Evolutionary conservation across 1,140 invertebrate species (phyloP).

Genomic region (Tetramorium alpestre): DNA sequence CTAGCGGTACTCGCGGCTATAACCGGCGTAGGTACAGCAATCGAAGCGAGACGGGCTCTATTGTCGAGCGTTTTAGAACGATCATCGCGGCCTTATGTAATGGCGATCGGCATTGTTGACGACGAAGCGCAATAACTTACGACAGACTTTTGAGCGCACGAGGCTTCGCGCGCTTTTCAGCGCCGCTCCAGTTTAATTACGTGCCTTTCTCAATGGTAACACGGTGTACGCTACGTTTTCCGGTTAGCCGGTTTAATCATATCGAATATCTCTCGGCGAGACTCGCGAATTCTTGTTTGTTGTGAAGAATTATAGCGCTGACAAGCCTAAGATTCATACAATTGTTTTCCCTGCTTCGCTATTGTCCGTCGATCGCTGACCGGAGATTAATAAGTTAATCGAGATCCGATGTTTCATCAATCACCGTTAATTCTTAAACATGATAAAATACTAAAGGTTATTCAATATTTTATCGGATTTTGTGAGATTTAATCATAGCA

Average conservation of each 20-base stretch:
- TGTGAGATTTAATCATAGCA: no score
- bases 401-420: neutral
- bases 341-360: conserved; percentile 35
- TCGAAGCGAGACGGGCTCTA: conserved; percentile 58
- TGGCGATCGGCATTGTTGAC: conserved; percentile 68
- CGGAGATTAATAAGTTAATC: conserved; percentile 5
- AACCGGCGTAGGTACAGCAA: conserved; percentile 53
- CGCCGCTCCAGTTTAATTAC: conserved; percentile 73
- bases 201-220: conserved; percentile 50
- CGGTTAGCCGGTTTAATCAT: conserved; percentile 64
- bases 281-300: conserved; percentile 51
- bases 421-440: neutral
- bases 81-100: conserved; percentile 71
- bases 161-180: conserved; percentile 51
- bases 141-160: conserved; percentile 58
- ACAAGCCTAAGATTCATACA: neutral
- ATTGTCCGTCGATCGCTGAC: neutral
- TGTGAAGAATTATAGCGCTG: conserved; percentile 38
- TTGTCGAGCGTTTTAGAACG: conserved; percentile 71
- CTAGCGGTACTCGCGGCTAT: conserved; percentile 2
- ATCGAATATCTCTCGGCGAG: conserved; percentile 63
- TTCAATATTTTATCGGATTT: neutral
- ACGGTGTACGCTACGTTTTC: conserved; percentile 55
- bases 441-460: neutral
- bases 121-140: conserved; percentile 70